phyloP scores from a whole-genome alignment of 2,888 invertebrate species.

The Catocala sponsa region DNA sequence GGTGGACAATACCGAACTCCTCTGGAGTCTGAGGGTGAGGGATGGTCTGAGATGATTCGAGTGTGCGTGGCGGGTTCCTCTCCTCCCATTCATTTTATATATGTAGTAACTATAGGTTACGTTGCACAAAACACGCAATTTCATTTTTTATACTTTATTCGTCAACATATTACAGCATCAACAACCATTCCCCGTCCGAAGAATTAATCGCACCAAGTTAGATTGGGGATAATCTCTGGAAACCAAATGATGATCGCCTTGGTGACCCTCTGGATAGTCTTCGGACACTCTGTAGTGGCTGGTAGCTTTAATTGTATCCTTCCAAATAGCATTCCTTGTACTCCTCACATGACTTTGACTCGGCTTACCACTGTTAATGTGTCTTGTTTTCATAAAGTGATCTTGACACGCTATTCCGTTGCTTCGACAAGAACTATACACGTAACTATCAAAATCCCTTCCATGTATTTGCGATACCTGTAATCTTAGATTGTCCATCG shows the following conservation, averaged over 20 bases:
- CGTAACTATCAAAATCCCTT: neutral
- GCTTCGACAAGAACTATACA: too few relatives aligned
- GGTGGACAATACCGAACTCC: too few relatives aligned
- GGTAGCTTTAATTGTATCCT: constrained; percentile 29
- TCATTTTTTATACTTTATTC: too few relatives aligned
- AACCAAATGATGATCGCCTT: constrained; percentile 50
- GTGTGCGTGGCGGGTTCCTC: too few relatives aligned
- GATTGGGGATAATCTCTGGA: constrained; percentile 58
- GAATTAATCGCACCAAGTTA: constrained; percentile 37
- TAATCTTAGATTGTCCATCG: neutral
- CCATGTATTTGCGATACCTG: neutral
- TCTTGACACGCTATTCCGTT: too few relatives aligned
- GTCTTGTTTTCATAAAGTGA: neutral
- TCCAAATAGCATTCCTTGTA: constrained; percentile 38
- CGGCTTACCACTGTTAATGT: neutral
- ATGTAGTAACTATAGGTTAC: too few relatives aligned
- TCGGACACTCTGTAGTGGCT: constrained; percentile 56
- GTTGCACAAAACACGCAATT: too few relatives aligned
- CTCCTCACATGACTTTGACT: constrained; percentile 23
- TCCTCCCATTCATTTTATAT: too few relatives aligned
- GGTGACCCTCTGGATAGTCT: constrained; percentile 51
- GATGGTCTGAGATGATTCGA: too few relatives aligned
- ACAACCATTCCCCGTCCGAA: neutral
- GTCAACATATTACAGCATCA: too few relatives aligned
- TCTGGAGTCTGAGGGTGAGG: too few relatives aligned